phyloP scores from a whole-genome alignment of 2,888 invertebrate species.

The Drosophila antonietae region DNA sequence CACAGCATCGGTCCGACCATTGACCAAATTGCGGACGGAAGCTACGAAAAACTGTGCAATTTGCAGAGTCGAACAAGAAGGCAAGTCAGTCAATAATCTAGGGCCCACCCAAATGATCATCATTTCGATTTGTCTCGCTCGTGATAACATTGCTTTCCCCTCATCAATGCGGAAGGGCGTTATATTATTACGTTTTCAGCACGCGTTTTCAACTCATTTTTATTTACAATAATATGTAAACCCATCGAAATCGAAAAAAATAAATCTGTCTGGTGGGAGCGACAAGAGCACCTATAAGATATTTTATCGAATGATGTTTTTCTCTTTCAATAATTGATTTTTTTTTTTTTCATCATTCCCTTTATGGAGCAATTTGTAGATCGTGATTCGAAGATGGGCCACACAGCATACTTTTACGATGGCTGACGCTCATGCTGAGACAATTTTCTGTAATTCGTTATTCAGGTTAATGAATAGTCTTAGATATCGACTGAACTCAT shows the following conservation, averaged over 20 bases:
- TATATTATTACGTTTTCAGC: too few species aligned
- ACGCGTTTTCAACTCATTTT: constrained; percentile 33
- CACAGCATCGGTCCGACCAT: constrained; percentile 29
- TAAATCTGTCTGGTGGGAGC: constrained; percentile 14
- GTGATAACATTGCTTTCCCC: constrained; percentile 14
- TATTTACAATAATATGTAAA: constrained; percentile 47
- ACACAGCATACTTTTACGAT: background rate
- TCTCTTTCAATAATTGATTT: background rate
- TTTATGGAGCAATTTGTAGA: background rate
- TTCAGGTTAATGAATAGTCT: background rate
- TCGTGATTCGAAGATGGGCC: background rate
- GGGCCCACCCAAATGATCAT: constrained; percentile 16
- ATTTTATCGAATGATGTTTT: constrained; percentile 12
- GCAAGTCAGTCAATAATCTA: constrained; percentile 19
- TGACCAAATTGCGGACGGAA: constrained; percentile 64
- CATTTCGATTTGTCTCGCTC: constrained; percentile 1
- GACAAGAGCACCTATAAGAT: background rate
- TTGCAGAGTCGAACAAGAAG: constrained; percentile 30
- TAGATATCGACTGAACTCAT: background rate
- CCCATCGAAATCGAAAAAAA: background rate
- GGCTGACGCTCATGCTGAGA: background rate
- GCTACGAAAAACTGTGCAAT: constrained; percentile 35
- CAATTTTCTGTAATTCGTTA: background rate
- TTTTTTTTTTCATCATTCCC: background rate
- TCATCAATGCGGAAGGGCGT: constrained; percentile 43